Base-by-base conservation (phyloP, 37 sponge, comb jelly and placozoan genomes). In the Amphimedon queenslandica region DNA sequence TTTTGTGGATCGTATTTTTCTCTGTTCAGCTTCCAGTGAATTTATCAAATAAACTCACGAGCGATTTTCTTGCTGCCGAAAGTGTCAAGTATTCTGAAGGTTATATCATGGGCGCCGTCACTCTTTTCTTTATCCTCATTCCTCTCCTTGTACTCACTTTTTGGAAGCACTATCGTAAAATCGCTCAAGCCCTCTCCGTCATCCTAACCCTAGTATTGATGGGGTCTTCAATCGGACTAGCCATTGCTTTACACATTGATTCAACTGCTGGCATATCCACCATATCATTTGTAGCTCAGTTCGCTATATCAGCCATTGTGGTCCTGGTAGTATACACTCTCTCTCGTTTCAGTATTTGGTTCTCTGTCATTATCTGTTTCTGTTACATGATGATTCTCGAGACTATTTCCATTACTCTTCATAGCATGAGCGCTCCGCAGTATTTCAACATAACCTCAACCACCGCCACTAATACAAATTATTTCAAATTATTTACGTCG, bases 1-100 rank as follows among this genome's bases (percentile, higher is more conserved):
- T 84, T 16, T 43, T 90, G 28, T 90, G 90, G 90, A 47, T 90
- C 1, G 86, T 80, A 10, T 76, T 90, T 38, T 90, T 90, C 66
- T 84, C 90, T 1, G 74, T 82, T 23, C 28, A 78, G 38, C 63
- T 82, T 1, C 79, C 83, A 8, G 63, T 88, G 43, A n/a, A 2
- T 11, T 73, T 73, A 18, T 33, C 30, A n/a, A 13, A 18, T 6
- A 74, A 20, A 51, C 5, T 11, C 23, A 60, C 61, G 28, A 63
- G 65, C 42, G 76, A 76, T 8, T 2, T 35, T 4, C 66, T 88
- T 27, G 58, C 81, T 5, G 2, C 55, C 27, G 55, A 63, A 68
- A 75, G 77, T 8, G 81, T 77, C 11, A 29, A 35, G 57, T 90
- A 84, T 53, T 51, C 73, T 16, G 3, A 3, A 24, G 31, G 72